Base-by-base conservation (phyloP, 2,113 vertebrate genomes). In the Speoplatyrhinus poulsoni region DNA sequence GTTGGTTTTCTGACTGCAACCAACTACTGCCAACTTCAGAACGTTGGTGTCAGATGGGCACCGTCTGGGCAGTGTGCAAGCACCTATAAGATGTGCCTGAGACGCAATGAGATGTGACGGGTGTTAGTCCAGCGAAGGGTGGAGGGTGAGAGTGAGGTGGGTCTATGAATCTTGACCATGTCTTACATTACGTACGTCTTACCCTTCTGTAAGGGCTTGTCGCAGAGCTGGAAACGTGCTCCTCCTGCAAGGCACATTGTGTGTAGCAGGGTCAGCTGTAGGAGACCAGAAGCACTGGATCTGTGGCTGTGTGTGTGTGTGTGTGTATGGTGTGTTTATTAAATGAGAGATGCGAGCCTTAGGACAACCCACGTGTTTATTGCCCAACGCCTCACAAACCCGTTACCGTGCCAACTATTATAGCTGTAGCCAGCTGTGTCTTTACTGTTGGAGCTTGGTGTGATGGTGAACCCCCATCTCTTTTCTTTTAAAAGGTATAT, bases 141-240 rank as follows among this genome's bases (percentile, higher is more conserved):
- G 69, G 58, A 13, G 15, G 57, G 36, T 73, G 70, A 77, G 0
- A 62, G 32, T 69, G 62, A 69, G 8, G 53, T 63, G 19, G 11
- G 16, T 57, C 16, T 57, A 19, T 19, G 55, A 26, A 17, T 19
- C 9, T 11, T 57, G 17, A 9, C n/a, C n/a, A 9, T 17, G 12
- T 46, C 16, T 46, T 36, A 57, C 76, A 67, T 82, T 87, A 82
- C 65, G 67, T 79, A 80, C 67, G 52, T 84, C 85, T 87, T 84
- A 87, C 85, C 89, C 85, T 82, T 82, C 80, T 84, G 83, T 88
- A 86, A 85, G 74, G 80, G 76, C 80, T 82, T 82, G 85, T 52
- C 70, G 84, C 17, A 74, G 75, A 78, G 69, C 46, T 77, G 82
- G 58, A 57, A 55, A 52, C 17, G 77, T 74, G 77, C 75, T 80